These are phyloP conservation scores for Rafetus swinhoei DNA, from an alignment of 2,113 vertebrate genomes.

Conservation along the genomic window DNA sequence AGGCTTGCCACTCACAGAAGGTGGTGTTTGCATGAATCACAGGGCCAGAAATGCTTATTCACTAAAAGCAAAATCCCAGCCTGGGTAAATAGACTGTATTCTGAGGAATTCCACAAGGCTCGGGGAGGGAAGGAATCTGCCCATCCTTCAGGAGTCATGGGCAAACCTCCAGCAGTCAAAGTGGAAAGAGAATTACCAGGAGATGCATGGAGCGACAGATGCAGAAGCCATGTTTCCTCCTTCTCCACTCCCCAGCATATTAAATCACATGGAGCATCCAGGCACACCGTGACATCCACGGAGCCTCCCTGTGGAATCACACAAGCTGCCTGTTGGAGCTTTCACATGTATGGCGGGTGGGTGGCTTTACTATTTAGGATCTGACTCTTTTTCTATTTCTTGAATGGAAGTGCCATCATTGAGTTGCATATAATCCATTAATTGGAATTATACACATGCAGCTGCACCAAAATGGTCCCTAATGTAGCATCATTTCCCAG, in stretches of 20 bases:
- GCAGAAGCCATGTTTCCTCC: neutral
- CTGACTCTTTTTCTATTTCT: neutral
- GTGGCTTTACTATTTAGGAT: neutral
- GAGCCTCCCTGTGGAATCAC: neutral
- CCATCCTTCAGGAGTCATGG: neutral
- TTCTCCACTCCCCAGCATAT: neutral
- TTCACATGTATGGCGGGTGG: neutral
- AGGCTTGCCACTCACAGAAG: neutral
- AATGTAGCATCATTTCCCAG: neutral
- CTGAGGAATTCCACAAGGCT: neutral
- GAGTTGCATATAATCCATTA: neutral
- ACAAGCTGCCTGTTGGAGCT: neutral
- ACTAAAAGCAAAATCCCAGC: neutral
- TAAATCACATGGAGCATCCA: neutral
- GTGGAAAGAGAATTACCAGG: neutral
- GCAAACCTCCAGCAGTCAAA: neutral
- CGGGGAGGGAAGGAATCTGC: neutral
- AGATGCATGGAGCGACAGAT: neutral
- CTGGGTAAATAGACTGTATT: neutral
- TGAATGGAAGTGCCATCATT: neutral
- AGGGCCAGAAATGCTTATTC: neutral
- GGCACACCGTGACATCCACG: neutral
- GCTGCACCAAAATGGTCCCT: neutral
- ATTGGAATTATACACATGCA: neutral
- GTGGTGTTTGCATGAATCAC: neutral